Evolutionary conservation across 2,888 invertebrate genomes (phyloP).

Genomic region (Sympetrum striolatum): DNA sequence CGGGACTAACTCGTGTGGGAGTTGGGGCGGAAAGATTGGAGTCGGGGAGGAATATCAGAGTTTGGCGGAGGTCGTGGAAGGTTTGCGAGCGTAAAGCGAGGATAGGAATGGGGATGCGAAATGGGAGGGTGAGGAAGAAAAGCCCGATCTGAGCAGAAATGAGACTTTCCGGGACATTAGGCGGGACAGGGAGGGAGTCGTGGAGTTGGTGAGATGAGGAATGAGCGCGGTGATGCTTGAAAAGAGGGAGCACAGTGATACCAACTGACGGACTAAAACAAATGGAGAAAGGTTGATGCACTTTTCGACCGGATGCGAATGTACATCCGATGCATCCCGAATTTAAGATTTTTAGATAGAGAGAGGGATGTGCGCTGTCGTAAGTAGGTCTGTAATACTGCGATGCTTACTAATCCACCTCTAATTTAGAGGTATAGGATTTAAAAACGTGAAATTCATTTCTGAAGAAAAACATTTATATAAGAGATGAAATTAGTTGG

Average conservation of each 20-base stretch:
- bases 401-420: too few relatives aligned
- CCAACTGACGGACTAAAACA: too few relatives aligned
- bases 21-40: constrained; percentile 20
- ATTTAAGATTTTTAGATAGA: too few relatives aligned
- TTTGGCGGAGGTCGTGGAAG: background rate
- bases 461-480: too few relatives aligned
- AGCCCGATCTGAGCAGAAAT: constrained; percentile 23
- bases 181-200: background rate
- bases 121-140: background rate
- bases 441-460: too few relatives aligned
- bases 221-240: background rate
- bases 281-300: too few relatives aligned
- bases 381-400: too few relatives aligned
- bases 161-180: constrained; percentile 41
- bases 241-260: background rate
- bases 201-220: background rate
- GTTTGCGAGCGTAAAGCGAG: background rate
- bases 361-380: too few relatives aligned
- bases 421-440: background rate
- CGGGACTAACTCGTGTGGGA: constrained; percentile 2
- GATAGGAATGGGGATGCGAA: background rate
- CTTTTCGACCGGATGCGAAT: too few relatives aligned
- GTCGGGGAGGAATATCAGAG: constrained; percentile 5
- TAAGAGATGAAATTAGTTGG: too few relatives aligned
- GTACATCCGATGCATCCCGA: too few relatives aligned